Evolutionary conservation across 2,113 vertebrate species (phyloP), one percentile per base, ranked within the genome.

Genomic region (Plecturocebus donacophilus): DNA sequence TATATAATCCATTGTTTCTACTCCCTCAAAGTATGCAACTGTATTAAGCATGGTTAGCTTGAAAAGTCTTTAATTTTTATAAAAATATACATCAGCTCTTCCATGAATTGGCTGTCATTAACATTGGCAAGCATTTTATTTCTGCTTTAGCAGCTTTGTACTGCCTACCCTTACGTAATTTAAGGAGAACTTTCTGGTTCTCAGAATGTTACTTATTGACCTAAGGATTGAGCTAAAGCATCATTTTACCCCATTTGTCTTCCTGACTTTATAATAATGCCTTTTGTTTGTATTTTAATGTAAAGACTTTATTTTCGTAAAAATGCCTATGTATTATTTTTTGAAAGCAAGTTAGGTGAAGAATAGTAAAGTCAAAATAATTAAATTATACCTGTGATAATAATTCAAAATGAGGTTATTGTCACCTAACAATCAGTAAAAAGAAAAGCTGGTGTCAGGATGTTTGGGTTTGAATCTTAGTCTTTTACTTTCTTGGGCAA

Each of bases 11-110:
- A 79, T 27, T 19, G 88, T 77, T 94, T 52, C 21, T 77, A 23
- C 12, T 32, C 5, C 4, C 54, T 76, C 54, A 91, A 84, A 73
- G 54, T 75, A 92, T 52, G 9, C 27, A 77, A 70, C 61, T 75
- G 68, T 76, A 47, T 38, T 61, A 90, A 82, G 7, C 47, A 38
- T 64, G 71, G 30, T 82, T 94, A 68, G 23, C 10, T 52, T 90
- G n/a, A 45, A 84, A 83, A 84, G 75, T 64, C 35, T 40, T 75
- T 94, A 71, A 56, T 73, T 94, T 94, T 84, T 79, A 91, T 79
- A 64, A 83, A 89, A 94, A 30, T 45, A 47, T 5, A 82, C 2
- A 32, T 21, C 52, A 90, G 1, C 10, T 92, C 61, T 94, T 49
- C 14, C 49, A 54, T 52, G 40, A 84, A 54, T 13, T 95, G 52